Evolutionary conservation across 1,140 invertebrate species (phyloP).

Genomic region (Heliconius himera): DNA sequence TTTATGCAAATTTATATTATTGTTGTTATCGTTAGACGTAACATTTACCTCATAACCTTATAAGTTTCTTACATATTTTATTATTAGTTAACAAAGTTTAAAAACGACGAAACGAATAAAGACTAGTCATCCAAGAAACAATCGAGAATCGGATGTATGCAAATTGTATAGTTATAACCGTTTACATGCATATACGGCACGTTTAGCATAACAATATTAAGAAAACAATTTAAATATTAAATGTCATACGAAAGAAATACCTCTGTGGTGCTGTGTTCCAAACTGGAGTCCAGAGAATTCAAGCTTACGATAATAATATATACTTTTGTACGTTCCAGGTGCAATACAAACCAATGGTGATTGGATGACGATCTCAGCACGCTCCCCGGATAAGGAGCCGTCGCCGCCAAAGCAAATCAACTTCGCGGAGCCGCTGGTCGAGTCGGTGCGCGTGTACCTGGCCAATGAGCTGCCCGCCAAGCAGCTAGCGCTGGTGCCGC

Average conservation of each 20-base stretch:
- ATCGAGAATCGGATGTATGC: neutral
- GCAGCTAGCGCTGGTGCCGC: conserved; percentile 59
- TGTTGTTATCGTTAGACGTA: neutral
- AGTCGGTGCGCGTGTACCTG: conserved; percentile 78
- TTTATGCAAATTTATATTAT: neutral
- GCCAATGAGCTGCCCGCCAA: conserved; percentile 74
- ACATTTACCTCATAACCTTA: conserved; percentile 1
- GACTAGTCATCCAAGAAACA: neutral
- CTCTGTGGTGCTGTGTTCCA: neutral
- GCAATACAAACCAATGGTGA: conserved; percentile 74
- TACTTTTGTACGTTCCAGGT: conserved; percentile 67
- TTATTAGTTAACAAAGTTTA: neutral
- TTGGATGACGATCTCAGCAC: conserved; percentile 80
- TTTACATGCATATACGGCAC: neutral
- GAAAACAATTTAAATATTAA: neutral
- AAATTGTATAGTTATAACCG: neutral
- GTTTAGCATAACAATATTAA: neutral
- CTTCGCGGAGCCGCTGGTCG: conserved; percentile 75
- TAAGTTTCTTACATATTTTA: neutral
- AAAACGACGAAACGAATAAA: neutral
- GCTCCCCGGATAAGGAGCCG: conserved; percentile 71
- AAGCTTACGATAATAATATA: neutral
- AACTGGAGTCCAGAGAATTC: neutral
- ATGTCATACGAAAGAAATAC: neutral
- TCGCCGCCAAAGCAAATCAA: conserved; percentile 69